Base-by-base conservation (phyloP, 1,140 invertebrate genomes). In the Drosophila prosaltans region DNA sequence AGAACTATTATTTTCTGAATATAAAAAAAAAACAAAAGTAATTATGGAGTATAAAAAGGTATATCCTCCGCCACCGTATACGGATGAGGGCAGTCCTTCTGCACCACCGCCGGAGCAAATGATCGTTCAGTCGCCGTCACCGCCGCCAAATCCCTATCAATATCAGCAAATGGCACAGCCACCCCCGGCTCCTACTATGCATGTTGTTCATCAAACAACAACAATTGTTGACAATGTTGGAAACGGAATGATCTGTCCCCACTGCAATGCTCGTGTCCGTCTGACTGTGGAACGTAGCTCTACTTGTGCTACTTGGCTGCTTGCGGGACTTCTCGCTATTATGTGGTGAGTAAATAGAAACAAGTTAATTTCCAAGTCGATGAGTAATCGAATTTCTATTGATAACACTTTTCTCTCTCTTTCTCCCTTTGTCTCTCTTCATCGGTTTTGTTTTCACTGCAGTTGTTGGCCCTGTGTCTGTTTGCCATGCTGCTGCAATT, bases 401-500 rank as follows among this genome's bases (percentile, higher is more conserved):
- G 30, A 26, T 43, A 63, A 69, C 32, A 45, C 24, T 57, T 40
- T 36, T 8, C 24, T 28, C 6, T 16, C 16, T 16, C 16, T 16
- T n/a, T n/a, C n/a, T n/a, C 0, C 10, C 2, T 45, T 36, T 51
- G 2, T 16, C 21, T 26, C 9, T 16, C 16, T 16, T 16, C 9
- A 36, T 36, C 32, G 6, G 6, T 36, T 3, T 6, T 10, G 3
- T 10, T 4, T 32, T n/a, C 61, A 11, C 9, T 92, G 39, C 90
- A 88, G 85, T 0, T 86, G 78, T 65, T 95, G 94, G 92, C 93
- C 93, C 2, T 95, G 94, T 72, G 93, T 93, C 7, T 94, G 93
- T 58, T 80, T 94, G n/a, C 95, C 95, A 2, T 95, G 95, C 70
- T 95, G 94, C 67, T 93, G 94, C 72, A 93, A 95, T 72, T 93